A percentile compares a stretch with the other conserved stretches of the same genome.
Conservation (phyloP, 2,888 invertebrate species). For the Apodemia duryi region DNA sequence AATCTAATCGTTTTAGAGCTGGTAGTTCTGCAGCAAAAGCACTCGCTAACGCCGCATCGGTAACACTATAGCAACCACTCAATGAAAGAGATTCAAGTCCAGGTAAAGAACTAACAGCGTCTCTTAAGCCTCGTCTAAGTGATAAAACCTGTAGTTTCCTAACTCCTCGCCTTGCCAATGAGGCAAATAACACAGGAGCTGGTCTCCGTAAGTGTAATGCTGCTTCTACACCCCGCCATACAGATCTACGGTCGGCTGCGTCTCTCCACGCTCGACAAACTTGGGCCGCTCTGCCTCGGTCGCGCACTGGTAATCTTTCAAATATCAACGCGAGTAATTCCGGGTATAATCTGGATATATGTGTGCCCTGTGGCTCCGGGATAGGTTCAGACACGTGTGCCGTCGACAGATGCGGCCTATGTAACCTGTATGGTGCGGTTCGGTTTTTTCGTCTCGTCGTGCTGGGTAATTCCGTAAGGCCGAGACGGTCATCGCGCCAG, state of each 20-base stretch:
- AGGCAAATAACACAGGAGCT: conserved; percentile 90
- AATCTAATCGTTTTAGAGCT: conserved; percentile 88
- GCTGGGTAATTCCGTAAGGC: conserved; percentile 69
- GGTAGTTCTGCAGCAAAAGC: conserved; percentile 89
- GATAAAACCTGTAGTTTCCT: conserved; percentile 93
- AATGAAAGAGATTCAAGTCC: conserved; percentile 93
- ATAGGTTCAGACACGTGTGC: conserved; percentile 69
- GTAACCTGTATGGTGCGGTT: conserved; percentile 82
- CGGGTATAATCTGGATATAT: conserved; percentile 93
- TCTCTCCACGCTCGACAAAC: conserved; percentile 94
- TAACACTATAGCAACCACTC: conserved; percentile 96
- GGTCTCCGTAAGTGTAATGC: conserved; percentile 91
- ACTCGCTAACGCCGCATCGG: conserved; percentile 89
- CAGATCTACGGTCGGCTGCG: conserved; percentile 93
- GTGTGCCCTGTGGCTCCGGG: conserved; percentile 80
- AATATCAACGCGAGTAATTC: conserved; percentile 96
- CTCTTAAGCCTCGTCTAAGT: conserved; percentile 88
- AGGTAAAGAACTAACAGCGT: conserved; percentile 91
- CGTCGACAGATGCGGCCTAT: conserved; percentile 81
- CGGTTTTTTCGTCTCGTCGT: conserved; percentile 74
- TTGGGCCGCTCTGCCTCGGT: conserved; percentile 94
- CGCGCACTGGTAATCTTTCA: conserved; percentile 91
- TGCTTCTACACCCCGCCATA: conserved; percentile 96
- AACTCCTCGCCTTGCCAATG: conserved; percentile 92
- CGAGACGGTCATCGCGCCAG: conserved; percentile 70